Evolutionary conservation across 2,888 invertebrate species (phyloP).

Genomic region (Oxystoma pomonae): DNA sequence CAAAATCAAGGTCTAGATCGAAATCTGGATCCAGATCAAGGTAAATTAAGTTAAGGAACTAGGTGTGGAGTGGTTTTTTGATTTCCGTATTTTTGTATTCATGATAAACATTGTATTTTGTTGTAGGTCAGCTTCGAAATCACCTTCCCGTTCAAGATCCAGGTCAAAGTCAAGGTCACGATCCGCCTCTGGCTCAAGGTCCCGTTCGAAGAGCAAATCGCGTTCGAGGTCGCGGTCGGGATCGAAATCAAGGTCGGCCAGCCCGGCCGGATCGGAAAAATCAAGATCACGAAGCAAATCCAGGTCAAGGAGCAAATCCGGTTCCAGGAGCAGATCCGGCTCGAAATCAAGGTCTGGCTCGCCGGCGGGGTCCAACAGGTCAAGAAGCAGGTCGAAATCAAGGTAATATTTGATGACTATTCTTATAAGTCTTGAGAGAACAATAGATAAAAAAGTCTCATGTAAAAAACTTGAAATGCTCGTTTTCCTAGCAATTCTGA

Average conservation of each 20-base stretch:
- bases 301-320: constrained; percentile 35
- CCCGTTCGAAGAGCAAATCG: background rate
- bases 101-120: too few relatives aligned
- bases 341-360: constrained; percentile 22
- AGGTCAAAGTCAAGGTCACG: too few relatives aligned
- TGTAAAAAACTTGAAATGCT: too few relatives aligned
- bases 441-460: too few relatives aligned
- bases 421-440: too few relatives aligned
- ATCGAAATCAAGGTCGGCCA: background rate
- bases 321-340: constrained; percentile 31
- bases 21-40: constrained; percentile 43
- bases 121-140: constrained; percentile 37
- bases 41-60: constrained; percentile 35
- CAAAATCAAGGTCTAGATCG: constrained; percentile 39
- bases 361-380: constrained; percentile 11
- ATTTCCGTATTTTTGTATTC: too few relatives aligned
- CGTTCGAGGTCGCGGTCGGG: background rate
- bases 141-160: constrained; percentile 35
- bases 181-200: too few relatives aligned
- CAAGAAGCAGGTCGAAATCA: constrained; percentile 35
- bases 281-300: constrained; percentile 32
- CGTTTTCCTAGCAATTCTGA: too few relatives aligned
- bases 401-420: too few relatives aligned
- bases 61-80: background rate
- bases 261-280: background rate